Conservation (phyloP, 2,797 vertebrate genomes). For the Thripadectes ignobilis region DNA sequence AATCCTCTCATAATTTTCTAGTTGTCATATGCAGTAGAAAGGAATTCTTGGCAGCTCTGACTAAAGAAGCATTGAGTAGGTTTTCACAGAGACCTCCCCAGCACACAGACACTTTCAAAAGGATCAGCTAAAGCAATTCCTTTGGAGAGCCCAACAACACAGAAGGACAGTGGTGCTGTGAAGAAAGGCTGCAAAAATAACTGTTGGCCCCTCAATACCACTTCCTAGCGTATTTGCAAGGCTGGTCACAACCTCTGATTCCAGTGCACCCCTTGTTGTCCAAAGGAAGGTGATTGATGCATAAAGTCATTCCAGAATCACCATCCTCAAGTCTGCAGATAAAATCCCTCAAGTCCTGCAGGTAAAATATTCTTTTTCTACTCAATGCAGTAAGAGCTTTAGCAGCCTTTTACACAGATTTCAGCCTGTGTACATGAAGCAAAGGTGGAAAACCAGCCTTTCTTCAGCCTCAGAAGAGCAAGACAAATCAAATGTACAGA, state of each 20-base stretch:
- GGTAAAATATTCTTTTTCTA: neutral
- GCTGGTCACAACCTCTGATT: neutral
- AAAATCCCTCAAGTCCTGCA: neutral
- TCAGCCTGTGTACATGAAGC: neutral
- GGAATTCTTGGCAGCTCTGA: neutral
- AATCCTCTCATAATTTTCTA: neutral
- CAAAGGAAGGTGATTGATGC: neutral
- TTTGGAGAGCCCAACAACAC: neutral
- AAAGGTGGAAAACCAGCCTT: neutral
- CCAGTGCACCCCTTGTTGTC: neutral
- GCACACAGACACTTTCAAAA: neutral
- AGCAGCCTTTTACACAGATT: neutral
- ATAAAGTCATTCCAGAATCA: neutral
- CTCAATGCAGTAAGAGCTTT: neutral
- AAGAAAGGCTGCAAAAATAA: neutral
- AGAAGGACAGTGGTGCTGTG: neutral
- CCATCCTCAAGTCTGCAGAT: neutral
- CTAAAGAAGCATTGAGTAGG: neutral
- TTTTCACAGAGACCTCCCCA: neutral
- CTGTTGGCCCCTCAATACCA: accelerated
- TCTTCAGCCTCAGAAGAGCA: neutral
- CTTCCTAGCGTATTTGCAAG: neutral
- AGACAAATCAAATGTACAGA: neutral
- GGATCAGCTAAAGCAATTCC: neutral
- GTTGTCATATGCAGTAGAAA: neutral